phyloP scores from a whole-genome alignment of 2,797 vertebrate species.

The Distichodus sexfasciatus region DNA sequence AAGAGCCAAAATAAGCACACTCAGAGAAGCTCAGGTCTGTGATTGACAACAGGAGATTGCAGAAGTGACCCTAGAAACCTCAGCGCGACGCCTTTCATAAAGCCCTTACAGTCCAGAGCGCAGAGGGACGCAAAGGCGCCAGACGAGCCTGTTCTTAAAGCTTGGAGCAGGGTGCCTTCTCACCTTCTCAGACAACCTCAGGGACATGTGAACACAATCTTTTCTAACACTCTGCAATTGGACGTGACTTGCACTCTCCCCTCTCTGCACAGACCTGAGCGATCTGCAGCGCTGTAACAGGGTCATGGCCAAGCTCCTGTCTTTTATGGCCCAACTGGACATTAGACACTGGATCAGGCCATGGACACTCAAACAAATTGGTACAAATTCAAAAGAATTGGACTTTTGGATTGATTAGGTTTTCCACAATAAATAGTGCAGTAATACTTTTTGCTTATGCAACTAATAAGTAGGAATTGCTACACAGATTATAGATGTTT shows the following conservation, averaged over 20 bases:
- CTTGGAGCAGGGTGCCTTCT: slow-evolving; percentile 28
- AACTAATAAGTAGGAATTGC: too few relatives aligned
- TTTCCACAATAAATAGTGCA: too few relatives aligned
- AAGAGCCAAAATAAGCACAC: neutral
- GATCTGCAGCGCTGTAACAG: slow-evolving; percentile 8
- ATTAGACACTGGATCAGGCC: neutral
- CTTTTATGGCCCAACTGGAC: neutral
- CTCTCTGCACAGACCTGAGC: slow-evolving; percentile 6
- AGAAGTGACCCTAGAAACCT: neutral
- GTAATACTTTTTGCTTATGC: too few relatives aligned
- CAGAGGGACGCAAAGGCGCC: slow-evolving; percentile 22
- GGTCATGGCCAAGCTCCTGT: slow-evolving; percentile 6
- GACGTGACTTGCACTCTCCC: slow-evolving; percentile 25
- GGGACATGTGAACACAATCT: slow-evolving; percentile 45
- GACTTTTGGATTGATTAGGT: too few relatives aligned
- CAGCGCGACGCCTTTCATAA: neutral
- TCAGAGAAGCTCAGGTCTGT: neutral
- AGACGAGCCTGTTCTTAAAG: slow-evolving; percentile 29
- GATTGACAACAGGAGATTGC: neutral
- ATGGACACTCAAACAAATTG: neutral
- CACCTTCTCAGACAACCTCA: slow-evolving; percentile 19
- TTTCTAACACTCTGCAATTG: slow-evolving; percentile 41
- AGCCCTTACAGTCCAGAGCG: neutral
- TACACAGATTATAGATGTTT: too few relatives aligned
- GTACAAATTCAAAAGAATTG: too few relatives aligned